Base-by-base conservation (phyloP, 2,888 invertebrate genomes). In the Nomada lathburiana region DNA sequence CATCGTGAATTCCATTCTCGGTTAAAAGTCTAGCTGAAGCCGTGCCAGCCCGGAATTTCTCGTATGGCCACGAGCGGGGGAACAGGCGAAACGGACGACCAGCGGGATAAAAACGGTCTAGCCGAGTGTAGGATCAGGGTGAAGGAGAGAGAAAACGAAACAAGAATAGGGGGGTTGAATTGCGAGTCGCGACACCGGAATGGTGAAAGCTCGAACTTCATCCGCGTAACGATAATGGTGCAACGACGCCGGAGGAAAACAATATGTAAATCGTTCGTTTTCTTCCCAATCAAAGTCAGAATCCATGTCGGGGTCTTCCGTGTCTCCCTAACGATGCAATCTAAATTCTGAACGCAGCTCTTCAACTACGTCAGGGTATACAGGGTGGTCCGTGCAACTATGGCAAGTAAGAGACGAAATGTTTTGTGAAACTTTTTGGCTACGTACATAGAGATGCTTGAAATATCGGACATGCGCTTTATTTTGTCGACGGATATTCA, bases 271-370 rank as follows among this genome's bases (percentile, higher is more conserved):
- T 90, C 89, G 85, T 85, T 86, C 84, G 82, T 78, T 80, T 77
- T 82, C 80, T 79, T 83, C 82, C 86, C 89, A 90, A 90, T 90
- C 89, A 90, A 90, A 89, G 88, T 88, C 82, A 79, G 84, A 86
- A 86, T 86, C 78, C 84, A 75, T 80, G 82, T 55, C 83, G 80
- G 47, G 79, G 52, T 76, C 77, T 86, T 81, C 83, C 80, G 80
- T 83, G 84, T 77, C 80, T 83, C 78, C 59, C 87, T 91, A 91
- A 91, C 91, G 89, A 91, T 81, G 91, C 90, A 91, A 91, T 91
- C 89, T 91, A 90, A 91, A 91, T 91, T 91, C 92, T 88, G 71
- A 85, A 78, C 85, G 79, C 79, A 72, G 65, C 71, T 44, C 42
- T 67, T 11, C 68, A 84, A 83, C 73, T 76, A 69, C 68, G 59